Evolutionary conservation across 2,113 vertebrate species (phyloP).

Genomic region (Hiodon alosoides): DNA sequence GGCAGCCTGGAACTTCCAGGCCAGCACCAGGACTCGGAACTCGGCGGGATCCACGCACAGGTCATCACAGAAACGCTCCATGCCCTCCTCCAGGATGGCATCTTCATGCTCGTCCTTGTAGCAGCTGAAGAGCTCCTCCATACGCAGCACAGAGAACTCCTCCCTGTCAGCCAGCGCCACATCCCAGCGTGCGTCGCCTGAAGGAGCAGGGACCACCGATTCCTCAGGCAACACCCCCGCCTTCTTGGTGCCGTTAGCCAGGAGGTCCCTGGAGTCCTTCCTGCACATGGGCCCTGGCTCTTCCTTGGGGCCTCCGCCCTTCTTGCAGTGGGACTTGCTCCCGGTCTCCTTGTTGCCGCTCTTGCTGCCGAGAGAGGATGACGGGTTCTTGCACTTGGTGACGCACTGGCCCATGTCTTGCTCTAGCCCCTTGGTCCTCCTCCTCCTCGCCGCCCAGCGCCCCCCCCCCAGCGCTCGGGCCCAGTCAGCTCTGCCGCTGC

Average conservation of each 20-base stretch:
- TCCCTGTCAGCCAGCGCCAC: conserved; percentile 65
- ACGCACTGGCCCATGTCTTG: conserved; percentile 97
- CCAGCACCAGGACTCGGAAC: conserved; percentile 92
- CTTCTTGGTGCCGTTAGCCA: conserved; percentile 70
- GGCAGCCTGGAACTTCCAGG: conserved; percentile 98
- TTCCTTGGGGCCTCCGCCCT: conserved; percentile 69
- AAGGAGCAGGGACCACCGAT: conserved; percentile 63
- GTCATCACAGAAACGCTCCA: conserved; percentile 96
- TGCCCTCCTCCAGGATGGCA: conserved; percentile 94
- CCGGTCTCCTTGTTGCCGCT: conserved; percentile 88
- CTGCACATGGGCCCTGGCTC: conserved; percentile 56
- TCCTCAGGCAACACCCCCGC: no score
- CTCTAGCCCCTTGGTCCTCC: conserved; percentile 39
- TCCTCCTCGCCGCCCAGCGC: conserved; percentile 14
- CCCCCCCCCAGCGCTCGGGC: conserved; percentile 62
- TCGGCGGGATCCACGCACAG: conserved; percentile 94
- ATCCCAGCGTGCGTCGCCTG: conserved; percentile 69
- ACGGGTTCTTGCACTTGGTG: conserved; percentile 98
- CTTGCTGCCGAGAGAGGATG: conserved; percentile 96
- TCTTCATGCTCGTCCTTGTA: conserved; percentile 95
- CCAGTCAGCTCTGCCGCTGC: conserved; percentile 68
- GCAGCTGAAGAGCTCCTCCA: conserved; percentile 82
- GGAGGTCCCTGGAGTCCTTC: conserved; percentile 68
- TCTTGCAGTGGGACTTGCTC: conserved; percentile 83
- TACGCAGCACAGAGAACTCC: conserved; percentile 74